Conservation (phyloP, 2,113 vertebrate species). For the Arothron firmamentum region DNA sequence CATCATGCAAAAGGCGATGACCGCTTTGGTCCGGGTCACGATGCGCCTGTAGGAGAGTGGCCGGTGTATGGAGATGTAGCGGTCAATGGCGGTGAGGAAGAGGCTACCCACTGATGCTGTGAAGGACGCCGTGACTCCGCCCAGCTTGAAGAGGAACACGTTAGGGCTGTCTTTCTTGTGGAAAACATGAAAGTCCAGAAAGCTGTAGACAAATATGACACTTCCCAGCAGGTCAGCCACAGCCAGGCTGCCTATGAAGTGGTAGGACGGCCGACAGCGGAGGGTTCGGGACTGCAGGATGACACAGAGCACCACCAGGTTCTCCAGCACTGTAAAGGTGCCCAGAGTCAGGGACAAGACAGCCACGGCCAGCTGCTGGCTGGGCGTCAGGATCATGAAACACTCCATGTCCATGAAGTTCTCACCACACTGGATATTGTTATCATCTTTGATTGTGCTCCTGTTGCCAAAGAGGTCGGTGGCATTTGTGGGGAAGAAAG, state of each 20-base stretch:
- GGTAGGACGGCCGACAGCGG: constrained; percentile 94
- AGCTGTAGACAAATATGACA: constrained; percentile 98
- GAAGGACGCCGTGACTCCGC: constrained; percentile 96
- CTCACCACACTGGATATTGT: constrained; percentile 91
- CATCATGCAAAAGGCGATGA: constrained; percentile 97
- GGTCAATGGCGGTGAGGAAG: constrained; percentile 97
- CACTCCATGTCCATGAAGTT: constrained; percentile 99
- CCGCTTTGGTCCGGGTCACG: constrained; percentile 94
- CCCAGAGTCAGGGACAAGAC: constrained; percentile 92
- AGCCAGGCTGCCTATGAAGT: constrained; percentile 96
- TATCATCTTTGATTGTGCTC: constrained; percentile 84
- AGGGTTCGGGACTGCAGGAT: constrained; percentile 94
- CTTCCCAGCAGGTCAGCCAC: constrained; percentile 95
- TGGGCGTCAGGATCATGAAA: constrained; percentile 98
- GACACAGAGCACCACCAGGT: constrained; percentile 91
- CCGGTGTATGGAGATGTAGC: constrained; percentile 97
- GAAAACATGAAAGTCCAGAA: constrained; percentile 98
- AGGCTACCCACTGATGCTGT: constrained; percentile 96
- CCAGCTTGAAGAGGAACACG: constrained; percentile 96
- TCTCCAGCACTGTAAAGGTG: constrained; percentile 97
- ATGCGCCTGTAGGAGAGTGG: constrained; percentile 95
- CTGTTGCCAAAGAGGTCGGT: constrained; percentile 89
- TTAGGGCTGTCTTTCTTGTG: constrained; percentile 95
- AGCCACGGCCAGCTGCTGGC: constrained; percentile 93
- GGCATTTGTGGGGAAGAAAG: constrained; percentile 85